Base-by-base conservation (phyloP, 2,113 vertebrate species). In the Jaculus jaculus region DNA sequence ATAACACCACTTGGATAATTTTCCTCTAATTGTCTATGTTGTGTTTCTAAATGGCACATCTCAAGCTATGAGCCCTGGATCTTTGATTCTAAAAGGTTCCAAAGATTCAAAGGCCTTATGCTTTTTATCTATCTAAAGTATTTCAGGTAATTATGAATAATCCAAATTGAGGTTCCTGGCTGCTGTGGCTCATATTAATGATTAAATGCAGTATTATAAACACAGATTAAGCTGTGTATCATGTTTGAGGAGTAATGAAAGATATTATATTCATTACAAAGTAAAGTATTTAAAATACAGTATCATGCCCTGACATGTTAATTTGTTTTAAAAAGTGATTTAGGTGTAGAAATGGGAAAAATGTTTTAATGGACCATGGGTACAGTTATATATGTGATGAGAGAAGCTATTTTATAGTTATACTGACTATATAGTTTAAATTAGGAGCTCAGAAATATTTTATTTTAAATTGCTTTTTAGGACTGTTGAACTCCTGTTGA, bases 381-480 rank as follows among this genome's bases (percentile, higher is more conserved):
- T 24, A 81, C 60, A 68, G 21, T 90, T 90, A 66, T 20, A 95
- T 89, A 89, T 87, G 9, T 89, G 92, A 82, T 92, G 85, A 89
- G 32, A 87, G 80, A 9, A 69, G 78, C 12, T 60, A 95, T 79
- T 95, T 84, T 89, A 47, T 60, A 88, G 85, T 82, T 77, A 47
- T 2, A 7, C 39, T 84, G 60, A 39, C 13, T 92, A 63, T 86
- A 37, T 79, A 86, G 88, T 68, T 28, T 74, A 90, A 93, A 91
- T 90, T 87, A 90, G 84, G 47, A 80, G 23, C 42, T 86, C 37
- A 84, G 32, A 74, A 86, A 28, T 79, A 61, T 73, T 93, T 95
- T 87, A 89, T 88, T 94, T 93, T 81, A 81, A 90, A 85, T 89
- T 91, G 18, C 71, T 87, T 91, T 96, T 92, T 92, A 97, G 81